Base-by-base conservation (phyloP, 92 coral and sea anemone genomes). In the Zoanthus gigantus region DNA sequence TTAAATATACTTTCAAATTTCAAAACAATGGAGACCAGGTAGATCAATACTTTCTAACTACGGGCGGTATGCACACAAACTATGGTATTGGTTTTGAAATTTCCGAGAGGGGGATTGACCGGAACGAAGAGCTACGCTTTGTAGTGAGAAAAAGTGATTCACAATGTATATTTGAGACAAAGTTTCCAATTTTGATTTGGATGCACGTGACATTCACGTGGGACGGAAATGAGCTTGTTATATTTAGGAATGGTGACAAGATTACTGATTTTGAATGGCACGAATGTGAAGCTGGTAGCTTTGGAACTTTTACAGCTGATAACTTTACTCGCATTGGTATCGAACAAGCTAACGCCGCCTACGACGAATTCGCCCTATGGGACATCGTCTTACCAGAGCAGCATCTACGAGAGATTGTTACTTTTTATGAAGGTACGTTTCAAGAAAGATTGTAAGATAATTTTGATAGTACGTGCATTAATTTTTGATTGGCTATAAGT, bases 191-290 rank as follows among this genome's bases (percentile, higher is more conserved):
- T 10, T 63, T 57, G 73, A 65, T 80, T 80, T 80, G 85, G 85
- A 80, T 42, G 57, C 85, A 80, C 45, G 85, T 80, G 85, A 74
- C 74, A 6, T 80, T 80, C 44, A 80, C 85, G 54, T 80, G 85
- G 85, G n/a, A 61, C 29, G 73, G 73, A 45, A 18, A 23, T 37
- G 42, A 80, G 74, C 44, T 80, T 50, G 45, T n/a, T 9, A 45
- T 80, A 1, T 65, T 37, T 72, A 63, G 58, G 37, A 80, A 80
- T 46, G 85, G 85, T 3, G 74, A 77, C 29, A 16, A 4, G 57
- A 71, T 79, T 44, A n/a, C 34, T 15, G 73, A 79, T 14, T 79
- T 79, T 45, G 54, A 44, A 9, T 56, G 29, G 72, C 84, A 79
- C 7, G n/a, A 44, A 2, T 79, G 84, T 42, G 12, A 6, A 68